A percentile compares a stretch with the other conserved stretches of the same genome.
phyloP scores from a whole-genome alignment of 1,140 invertebrate genomes.

The Drosophila virilis region DNA sequence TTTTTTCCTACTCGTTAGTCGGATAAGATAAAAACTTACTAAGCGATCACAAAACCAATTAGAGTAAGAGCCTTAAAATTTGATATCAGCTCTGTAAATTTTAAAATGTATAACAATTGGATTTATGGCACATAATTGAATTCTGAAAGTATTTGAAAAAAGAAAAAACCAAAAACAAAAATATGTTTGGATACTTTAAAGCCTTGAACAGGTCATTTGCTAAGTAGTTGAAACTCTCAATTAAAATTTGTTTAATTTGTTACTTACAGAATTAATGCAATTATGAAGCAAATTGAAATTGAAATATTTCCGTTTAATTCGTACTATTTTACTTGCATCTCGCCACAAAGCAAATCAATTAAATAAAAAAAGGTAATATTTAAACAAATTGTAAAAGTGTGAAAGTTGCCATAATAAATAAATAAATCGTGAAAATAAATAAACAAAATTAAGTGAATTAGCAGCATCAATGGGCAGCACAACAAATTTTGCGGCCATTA shows the following conservation, averaged over 20 bases:
- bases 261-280: conserved; percentile 1
- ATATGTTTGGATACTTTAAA: too few species aligned
- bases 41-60: too few species aligned
- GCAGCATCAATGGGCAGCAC: conserved; percentile 15
- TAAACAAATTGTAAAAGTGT: conserved; percentile 30
- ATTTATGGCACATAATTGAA: too few species aligned
- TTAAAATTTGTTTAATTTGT: background rate
- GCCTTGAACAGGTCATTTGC: too few species aligned
- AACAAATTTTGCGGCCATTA: conserved; percentile 22
- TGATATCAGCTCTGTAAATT: too few species aligned
- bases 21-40: too few species aligned
- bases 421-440: conserved; percentile 23
- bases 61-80: too few species aligned
- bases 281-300: conserved; percentile 6
- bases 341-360: conserved; percentile 17
- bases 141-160: too few species aligned
- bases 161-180: too few species aligned
- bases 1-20: too few species aligned
- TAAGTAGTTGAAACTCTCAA: too few species aligned
- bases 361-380: background rate
- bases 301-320: background rate
- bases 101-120: too few species aligned
- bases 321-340: conserved; percentile 1
- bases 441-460: conserved; percentile 46
- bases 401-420: conserved; percentile 25